phyloP scores from a whole-genome alignment of 2,888 invertebrate genomes.

The Luperina testacea region DNA sequence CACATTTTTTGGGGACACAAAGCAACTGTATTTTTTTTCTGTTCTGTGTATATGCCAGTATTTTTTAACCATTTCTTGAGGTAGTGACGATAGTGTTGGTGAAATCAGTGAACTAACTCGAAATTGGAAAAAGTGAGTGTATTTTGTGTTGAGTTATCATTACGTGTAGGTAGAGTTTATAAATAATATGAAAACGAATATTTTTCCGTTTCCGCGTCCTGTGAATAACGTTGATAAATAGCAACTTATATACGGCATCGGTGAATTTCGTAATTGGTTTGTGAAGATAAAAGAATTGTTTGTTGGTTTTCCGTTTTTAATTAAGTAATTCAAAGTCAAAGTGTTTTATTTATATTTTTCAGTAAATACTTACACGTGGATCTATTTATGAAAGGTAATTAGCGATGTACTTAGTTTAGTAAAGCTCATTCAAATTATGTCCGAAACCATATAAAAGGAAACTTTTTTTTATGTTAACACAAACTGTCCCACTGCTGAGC shows the following conservation, averaged over 20 bases:
- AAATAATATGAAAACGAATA: not conserved
- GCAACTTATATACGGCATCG: not conserved
- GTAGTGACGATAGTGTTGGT: too few species aligned
- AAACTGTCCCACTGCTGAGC: not conserved
- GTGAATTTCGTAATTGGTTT: conserved; percentile 2
- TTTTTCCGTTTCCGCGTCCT: not conserved
- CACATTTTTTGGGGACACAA: conserved; percentile 8
- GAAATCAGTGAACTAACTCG: not conserved
- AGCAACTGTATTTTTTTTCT: not conserved
- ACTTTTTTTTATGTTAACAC: not conserved
- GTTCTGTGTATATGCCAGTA: not conserved
- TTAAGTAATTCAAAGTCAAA: not conserved
- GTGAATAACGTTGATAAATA: not conserved
- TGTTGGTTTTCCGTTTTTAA: not conserved
- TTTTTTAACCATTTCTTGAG: not conserved
- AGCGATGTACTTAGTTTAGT: not conserved
- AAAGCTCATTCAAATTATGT: not conserved
- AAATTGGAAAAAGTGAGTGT: not conserved
- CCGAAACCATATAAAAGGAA: not conserved
- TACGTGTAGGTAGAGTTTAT: too few species aligned
- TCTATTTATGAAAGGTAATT: not conserved
- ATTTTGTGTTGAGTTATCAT: not conserved
- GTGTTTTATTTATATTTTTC: not conserved
- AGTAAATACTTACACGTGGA: not conserved
- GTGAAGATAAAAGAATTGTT: not conserved